Evolutionary conservation across 2,797 vertebrate genomes (phyloP), one percentile per base, ranked within the genome.

Genomic region (Scleropages formosus): DNA sequence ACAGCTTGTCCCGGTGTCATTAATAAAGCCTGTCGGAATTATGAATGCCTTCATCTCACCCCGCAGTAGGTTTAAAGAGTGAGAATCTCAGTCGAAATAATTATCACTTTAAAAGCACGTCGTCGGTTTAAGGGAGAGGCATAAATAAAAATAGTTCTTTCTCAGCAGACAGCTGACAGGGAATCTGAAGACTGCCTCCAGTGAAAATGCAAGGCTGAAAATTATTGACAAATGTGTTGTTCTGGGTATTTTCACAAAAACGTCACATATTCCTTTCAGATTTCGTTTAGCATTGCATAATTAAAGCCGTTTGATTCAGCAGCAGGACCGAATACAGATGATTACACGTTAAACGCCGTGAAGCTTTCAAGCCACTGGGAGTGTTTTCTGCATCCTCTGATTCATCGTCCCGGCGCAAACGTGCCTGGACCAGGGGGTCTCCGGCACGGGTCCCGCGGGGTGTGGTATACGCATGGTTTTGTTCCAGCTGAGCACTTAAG

Each of bases 211-310:
- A 86, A 83, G 31, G 80, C 89, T 90, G 90, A 90, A 89, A 90
- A 15, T 91, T 91, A 91, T 91, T 87, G 91, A 87, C 89, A 87
- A 91, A 91, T 88, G 91, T 90, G 87, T 90, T 87, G 87, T 89
- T 88, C 83, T 85, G 90, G 89, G 84, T 88, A 85, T 87, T 90
- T 85, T 61, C 16, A 58, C 27, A 71, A 56, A 39, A 15, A 31
- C 31, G 31, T 11, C 24, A 56, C 53, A 10, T 27, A 71, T 53
- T 18, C 16, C 1, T 24, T 3, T 67, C 27, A 11, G 20, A n/a
- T 6, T 46, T 16, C 24, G 39, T 18, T 11, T 22, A 49, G 58
- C 22, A 46, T 44, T 20, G 3, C 31, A 22, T 27, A n/a, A 26
- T 27, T 56, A 72, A n/a, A 39, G 15, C 8, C 11, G 31, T 10